These are phyloP conservation scores for Babyrousa celebensis DNA, from an alignment of 2,797 vertebrate species.

Conservation along the genomic window DNA sequence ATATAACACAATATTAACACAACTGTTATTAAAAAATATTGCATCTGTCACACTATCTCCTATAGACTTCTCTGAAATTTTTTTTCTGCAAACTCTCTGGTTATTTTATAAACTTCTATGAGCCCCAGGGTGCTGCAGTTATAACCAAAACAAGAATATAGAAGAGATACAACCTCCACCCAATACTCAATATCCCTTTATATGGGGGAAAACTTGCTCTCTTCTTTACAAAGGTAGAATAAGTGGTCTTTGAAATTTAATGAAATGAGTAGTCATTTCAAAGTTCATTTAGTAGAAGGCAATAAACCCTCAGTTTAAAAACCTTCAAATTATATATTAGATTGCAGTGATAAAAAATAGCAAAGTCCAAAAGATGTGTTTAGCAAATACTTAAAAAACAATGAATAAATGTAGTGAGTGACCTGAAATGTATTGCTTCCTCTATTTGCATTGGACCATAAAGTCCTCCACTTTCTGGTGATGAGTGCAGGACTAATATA, in stretches of 20 bases:
- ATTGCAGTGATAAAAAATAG: background rate
- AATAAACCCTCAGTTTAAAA: background rate
- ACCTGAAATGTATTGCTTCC: background rate
- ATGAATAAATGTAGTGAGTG: background rate
- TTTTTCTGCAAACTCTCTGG: background rate
- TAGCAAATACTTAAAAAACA: conserved; percentile 47
- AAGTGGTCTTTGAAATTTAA: background rate
- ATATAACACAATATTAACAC: conserved; percentile 60
- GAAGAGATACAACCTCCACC: background rate
- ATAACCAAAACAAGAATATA: background rate
- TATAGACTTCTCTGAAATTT: conserved; percentile 7
- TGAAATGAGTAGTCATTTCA: background rate
- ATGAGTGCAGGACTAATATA: background rate
- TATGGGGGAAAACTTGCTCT: background rate
- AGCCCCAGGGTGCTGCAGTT: background rate
- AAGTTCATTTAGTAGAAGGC: background rate
- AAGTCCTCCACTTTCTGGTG: background rate
- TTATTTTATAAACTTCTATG: background rate
- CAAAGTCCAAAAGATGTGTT: background rate
- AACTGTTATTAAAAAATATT: conserved; percentile 18
- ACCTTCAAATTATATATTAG: background rate
- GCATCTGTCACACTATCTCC: background rate
- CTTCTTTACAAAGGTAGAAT: conserved; percentile 2
- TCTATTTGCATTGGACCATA: background rate
- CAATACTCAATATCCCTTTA: too few species aligned